Base-by-base conservation (phyloP, 2,797 vertebrate species). In the Danionella dracula region DNA sequence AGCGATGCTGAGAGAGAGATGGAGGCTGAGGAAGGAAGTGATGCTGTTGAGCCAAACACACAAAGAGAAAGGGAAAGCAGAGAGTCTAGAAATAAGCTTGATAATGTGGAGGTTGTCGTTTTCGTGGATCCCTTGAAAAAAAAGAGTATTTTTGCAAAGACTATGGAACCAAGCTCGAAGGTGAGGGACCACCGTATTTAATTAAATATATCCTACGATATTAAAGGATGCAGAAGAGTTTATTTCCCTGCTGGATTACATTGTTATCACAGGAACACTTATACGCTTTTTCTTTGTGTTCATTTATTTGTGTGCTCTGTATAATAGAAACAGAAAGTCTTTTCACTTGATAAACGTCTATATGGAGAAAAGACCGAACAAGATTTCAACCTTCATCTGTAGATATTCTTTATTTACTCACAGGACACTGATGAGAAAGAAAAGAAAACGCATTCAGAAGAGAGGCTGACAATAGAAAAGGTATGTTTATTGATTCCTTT, bases 401-500 rank as follows among this genome's bases (percentile, higher is more conserved):
- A 60, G 76, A 70, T 3, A 5, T 5, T 2, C 29, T 50, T 16
- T 45, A 8, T 59, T n/a, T 37, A 27, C 17, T 17, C 31, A 7
- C 58, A 89, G 82, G 55, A 38, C 12, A 49, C 10, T 40, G 75
- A 76, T 49, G 49, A 13, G 5, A 60, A 75, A 0, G 74, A 78
- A 40, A 83, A 80, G 74, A 81, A 81, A 49, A 70, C 11, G 0
- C 66, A 59, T 0, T 7, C 70, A 3, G 74, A 54, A 16, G 86
- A 89, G 63, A 85, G 83, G 37, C 88, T 96, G 76, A 90, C 76
- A 73, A 86, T 98, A 1, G 94, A 97, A 82, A 95, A 93, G 92
- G 95, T 97, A 81, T 82, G 6, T n/a, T 23, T 1, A 4, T 35
- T 54, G 17, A 16, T n/a, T 1, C 1, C 21, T 54, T 55, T 38